Evolutionary conservation across 1,140 invertebrate species (phyloP), one percentile per base, ranked within the genome.

Genomic region (Ladona fulva): DNA sequence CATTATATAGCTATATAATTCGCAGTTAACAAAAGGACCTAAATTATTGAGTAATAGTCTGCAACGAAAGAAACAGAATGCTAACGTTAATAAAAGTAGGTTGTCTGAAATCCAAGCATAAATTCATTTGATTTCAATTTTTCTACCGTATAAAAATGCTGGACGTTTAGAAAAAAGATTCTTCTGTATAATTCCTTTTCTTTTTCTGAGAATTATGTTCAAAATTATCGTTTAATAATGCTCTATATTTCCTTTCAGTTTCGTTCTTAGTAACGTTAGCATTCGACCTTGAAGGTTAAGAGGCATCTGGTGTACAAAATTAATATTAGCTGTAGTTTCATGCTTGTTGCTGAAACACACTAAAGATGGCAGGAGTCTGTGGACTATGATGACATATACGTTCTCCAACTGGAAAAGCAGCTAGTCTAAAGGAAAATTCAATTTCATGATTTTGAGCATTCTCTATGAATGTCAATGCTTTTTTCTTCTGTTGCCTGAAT

Each of bases 31-130:
- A 12, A 66, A 66, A 66, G n/a, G 52, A 66, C 52, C 52, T 66
- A 66, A 66, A 66, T 66, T 66, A 66, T 66, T 66, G 52, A 66
- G 52, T 66, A 66, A 66, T 66, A 66, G 52, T 66, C 52, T 66
- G 52, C 52, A 66, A 16, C 16, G 52, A 22, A 22, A 66, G 52
- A 66, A 66, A 66, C 52, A 3, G 52, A 66, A 6, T 19, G 52
- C 52, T 66, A 66, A 66, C 52, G 52, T 66, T 22, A 66, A 22
- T 66, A 66, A 66, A 66, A 66, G 3, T 66, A 66, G 52, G 52
- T 66, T 66, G 52, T 12, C 52, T 16, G n/a, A 66, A 66, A 66
- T 66, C 52, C 3, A 66, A 22, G 14, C 3, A 66, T 6, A 16
- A 3, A 6, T 6, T 22, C 1, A 22, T 19, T 19, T 66, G 3